Evolutionary conservation across 2,113 vertebrate species (phyloP).

Genomic region (Sula dactylatra): DNA sequence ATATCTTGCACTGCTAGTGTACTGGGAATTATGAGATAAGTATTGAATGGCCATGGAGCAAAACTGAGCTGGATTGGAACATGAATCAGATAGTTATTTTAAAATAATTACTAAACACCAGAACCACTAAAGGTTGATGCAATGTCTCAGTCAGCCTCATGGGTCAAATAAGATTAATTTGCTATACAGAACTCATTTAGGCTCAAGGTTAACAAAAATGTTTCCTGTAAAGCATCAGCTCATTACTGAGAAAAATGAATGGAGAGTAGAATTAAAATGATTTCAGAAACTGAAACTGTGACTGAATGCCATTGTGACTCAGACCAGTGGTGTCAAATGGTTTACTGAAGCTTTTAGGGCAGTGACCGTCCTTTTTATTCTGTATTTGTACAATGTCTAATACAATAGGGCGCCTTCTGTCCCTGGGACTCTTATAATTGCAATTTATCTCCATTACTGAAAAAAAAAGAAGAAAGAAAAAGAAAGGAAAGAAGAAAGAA

Average conservation of each 20-base stretch:
- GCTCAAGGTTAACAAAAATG: background rate
- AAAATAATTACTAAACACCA: background rate
- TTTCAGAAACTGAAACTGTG: background rate
- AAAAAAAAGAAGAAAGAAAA: background rate
- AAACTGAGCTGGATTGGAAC: background rate
- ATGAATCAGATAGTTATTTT: background rate
- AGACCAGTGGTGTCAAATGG: background rate
- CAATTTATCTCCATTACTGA: background rate
- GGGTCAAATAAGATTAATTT: background rate
- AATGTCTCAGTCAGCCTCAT: background rate
- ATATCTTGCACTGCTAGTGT: background rate
- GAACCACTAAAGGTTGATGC: background rate
- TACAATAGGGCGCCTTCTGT: background rate
- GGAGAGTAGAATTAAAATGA: background rate
- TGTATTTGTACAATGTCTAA: background rate
- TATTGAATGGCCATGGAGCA: background rate
- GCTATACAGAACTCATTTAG: background rate
- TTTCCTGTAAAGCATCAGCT: background rate
- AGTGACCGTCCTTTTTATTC: background rate
- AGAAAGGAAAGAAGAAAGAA: background rate
- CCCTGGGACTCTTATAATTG: background rate
- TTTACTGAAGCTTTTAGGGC: background rate
- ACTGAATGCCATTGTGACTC: background rate
- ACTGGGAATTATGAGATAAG: background rate
- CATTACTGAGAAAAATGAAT: background rate